Evolutionary conservation across 2,888 invertebrate genomes (phyloP).

Genomic region (Candidula unifasciata): DNA sequence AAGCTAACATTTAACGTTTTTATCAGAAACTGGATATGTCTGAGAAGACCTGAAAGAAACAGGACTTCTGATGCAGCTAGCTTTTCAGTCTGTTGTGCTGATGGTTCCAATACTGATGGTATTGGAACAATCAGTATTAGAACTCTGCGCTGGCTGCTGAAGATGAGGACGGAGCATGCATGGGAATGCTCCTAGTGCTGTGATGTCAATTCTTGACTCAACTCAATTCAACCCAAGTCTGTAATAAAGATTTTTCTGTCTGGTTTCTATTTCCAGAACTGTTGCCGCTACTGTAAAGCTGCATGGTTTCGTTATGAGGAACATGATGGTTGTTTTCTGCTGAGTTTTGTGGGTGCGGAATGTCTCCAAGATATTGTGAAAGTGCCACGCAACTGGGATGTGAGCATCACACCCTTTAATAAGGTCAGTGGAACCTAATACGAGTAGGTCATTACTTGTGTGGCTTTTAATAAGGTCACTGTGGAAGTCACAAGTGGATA

Average conservation of each 20-base stretch:
- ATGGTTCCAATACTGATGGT: too few relatives aligned
- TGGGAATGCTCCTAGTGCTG: too few relatives aligned
- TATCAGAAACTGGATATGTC: too few relatives aligned
- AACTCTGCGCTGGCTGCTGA: too few relatives aligned
- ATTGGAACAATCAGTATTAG: too few relatives aligned
- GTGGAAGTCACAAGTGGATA: neutral
- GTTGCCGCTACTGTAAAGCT: conserved; percentile 32
- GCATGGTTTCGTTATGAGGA: neutral
- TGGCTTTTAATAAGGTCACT: neutral
- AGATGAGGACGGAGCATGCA: too few relatives aligned
- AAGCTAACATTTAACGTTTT: too few relatives aligned
- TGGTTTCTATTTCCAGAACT: conserved; percentile 9
- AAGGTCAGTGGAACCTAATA: neutral
- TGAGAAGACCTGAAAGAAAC: too few relatives aligned
- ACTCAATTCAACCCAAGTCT: too few relatives aligned
- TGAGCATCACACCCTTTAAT: neutral
- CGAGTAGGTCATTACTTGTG: neutral
- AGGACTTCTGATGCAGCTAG: too few relatives aligned
- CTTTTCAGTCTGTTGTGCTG: too few relatives aligned
- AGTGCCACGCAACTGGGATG: conserved; percentile 17
- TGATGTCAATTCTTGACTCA: too few relatives aligned
- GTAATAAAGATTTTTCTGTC: neutral
- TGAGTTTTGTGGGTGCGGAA: conserved; percentile 19
- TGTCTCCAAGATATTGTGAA: neutral
- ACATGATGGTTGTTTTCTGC: conserved; percentile 21